These are phyloP conservation scores for Rhabditophanes sp. DNA, from an alignment of 2,888 invertebrate genomes.

Conservation along the genomic window DNA sequence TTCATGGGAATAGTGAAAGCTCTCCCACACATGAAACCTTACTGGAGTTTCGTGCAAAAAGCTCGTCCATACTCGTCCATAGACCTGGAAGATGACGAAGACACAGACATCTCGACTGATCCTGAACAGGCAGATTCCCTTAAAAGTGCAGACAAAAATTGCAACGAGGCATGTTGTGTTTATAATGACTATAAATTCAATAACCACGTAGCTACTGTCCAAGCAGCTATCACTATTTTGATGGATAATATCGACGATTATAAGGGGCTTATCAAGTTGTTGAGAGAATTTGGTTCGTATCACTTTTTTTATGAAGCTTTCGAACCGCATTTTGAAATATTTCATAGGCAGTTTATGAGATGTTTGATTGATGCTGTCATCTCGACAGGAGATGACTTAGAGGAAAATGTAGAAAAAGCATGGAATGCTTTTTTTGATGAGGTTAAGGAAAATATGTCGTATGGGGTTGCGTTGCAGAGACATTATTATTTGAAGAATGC, in stretches of 20 bases:
- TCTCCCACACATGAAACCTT: too few species aligned
- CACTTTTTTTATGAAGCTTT: slow-evolving; percentile 41
- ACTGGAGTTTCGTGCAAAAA: too few species aligned
- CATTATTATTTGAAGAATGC: slow-evolving; percentile 27
- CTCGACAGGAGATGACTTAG: too few species aligned
- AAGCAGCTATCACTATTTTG: slow-evolving; percentile 35
- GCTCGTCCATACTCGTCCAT: too few species aligned
- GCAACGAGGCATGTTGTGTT: background rate
- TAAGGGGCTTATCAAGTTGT: slow-evolving; percentile 14
- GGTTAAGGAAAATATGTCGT: slow-evolving; percentile 23
- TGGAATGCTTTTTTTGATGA: slow-evolving; percentile 8
- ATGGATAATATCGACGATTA: slow-evolving; percentile 39
- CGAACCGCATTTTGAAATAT: slow-evolving; percentile 35
- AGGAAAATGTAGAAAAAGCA: slow-evolving; percentile 2
- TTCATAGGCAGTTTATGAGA: background rate
- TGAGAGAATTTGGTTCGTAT: slow-evolving; percentile 37
- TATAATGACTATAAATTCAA: slow-evolving; percentile 9
- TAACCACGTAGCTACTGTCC: slow-evolving; percentile 32
- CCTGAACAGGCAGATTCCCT: too few species aligned
- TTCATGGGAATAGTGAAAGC: too few species aligned
- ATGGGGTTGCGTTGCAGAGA: slow-evolving; percentile 32
- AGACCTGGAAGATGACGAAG: too few species aligned
- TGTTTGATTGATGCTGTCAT: too few species aligned
- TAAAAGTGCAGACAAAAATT: too few species aligned
- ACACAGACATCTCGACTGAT: too few species aligned